These are phyloP conservation scores for Melanostigma gelatinosum DNA, from an alignment of 2,113 vertebrate genomes.

Conservation along the genomic window DNA sequence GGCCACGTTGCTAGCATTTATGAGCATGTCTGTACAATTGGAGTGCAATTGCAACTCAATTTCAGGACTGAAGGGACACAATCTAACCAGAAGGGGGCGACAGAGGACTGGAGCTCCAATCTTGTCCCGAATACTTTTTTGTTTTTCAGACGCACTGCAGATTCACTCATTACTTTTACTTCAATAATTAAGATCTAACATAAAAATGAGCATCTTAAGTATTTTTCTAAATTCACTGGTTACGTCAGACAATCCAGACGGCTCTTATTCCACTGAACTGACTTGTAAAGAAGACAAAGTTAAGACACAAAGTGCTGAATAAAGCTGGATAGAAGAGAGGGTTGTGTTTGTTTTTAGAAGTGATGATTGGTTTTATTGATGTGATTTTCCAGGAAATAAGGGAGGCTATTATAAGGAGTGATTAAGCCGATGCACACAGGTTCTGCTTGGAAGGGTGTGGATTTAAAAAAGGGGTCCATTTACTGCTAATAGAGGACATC, in stretches of 20 bases:
- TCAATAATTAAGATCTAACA: not conserved
- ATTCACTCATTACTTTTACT: not conserved
- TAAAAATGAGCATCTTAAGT: not conserved
- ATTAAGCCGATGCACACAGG: slow-evolving; percentile 21
- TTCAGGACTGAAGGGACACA: slow-evolving; percentile 6
- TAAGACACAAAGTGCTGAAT: not conserved
- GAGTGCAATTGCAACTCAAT: not conserved
- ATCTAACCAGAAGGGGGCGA: slow-evolving; percentile 71
- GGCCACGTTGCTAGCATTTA: not conserved
- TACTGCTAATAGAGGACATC: slow-evolving; percentile 6
- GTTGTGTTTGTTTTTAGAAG: not conserved
- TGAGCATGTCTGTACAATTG: not conserved
- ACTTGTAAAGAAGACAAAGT: slow-evolving; percentile 5
- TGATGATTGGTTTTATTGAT: slow-evolving; percentile 1
- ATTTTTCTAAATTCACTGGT: not conserved
- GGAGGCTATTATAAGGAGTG: not conserved
- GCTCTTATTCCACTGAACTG: not conserved
- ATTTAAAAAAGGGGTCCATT: slow-evolving; percentile 25
- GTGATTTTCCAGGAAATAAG: not conserved
- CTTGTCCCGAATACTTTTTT: not conserved
- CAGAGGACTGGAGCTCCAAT: slow-evolving; percentile 47
- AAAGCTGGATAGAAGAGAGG: slow-evolving; percentile 7
- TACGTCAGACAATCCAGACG: not conserved
- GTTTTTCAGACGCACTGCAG: not conserved
- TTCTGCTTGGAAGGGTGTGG: not conserved